These are phyloP conservation scores for Listronotus bonariensis DNA, from an alignment of 1,140 invertebrate genomes.

Conservation along the genomic window DNA sequence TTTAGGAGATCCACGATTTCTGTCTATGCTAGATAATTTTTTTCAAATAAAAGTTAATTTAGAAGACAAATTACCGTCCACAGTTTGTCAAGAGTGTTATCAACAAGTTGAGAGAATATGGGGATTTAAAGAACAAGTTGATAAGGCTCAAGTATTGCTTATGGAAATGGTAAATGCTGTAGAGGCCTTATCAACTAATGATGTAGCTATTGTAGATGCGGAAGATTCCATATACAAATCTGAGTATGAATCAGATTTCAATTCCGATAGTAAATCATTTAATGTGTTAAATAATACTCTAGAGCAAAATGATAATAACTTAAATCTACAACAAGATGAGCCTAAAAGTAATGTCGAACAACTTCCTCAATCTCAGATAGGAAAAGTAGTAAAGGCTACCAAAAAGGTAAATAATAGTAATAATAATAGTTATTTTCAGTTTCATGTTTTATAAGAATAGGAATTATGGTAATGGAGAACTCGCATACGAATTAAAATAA, in stretches of 20 bases:
- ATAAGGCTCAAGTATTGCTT: constrained; percentile 50
- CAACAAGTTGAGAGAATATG: constrained; percentile 50
- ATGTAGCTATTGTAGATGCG: not conserved
- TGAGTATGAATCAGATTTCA: not conserved
- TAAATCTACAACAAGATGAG: not conserved
- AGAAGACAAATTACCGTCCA: constrained; percentile 48
- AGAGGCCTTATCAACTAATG: constrained; percentile 2
- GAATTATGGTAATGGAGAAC: not conserved
- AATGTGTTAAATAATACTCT: constrained; percentile 1
- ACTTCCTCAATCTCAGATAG: not conserved
- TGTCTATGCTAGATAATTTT: constrained; percentile 46
- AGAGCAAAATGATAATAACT: not conserved
- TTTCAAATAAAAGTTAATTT: constrained; percentile 48
- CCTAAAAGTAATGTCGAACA: not conserved
- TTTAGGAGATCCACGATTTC: constrained; percentile 43
- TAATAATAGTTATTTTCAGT: no score
- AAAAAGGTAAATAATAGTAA: constrained; percentile 2
- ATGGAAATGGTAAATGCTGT: constrained; percentile 21
- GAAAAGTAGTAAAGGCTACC: not conserved
- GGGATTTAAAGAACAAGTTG: constrained; percentile 49
- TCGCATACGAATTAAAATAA: no score
- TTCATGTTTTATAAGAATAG: no score
- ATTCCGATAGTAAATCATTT: not conserved
- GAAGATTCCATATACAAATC: not conserved
- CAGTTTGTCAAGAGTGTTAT: constrained; percentile 47